A percentile compares a stretch with the other conserved stretches of the same genome.
Conservation (phyloP, 2,113 vertebrate species). For the Oplegnathus fasciatus region DNA sequence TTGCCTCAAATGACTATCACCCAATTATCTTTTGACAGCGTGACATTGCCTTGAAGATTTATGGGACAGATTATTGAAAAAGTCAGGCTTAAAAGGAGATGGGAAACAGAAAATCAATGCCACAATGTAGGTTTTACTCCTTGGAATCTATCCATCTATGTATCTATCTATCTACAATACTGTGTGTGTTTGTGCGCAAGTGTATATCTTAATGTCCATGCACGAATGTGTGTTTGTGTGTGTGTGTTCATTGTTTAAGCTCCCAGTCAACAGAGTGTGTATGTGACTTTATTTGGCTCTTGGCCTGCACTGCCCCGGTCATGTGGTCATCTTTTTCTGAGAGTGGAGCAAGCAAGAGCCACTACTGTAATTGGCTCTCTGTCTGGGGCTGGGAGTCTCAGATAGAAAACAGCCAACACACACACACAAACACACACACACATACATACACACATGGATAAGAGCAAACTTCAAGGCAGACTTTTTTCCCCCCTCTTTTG, state of each 20-base stretch:
- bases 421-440: conserved; percentile 14
- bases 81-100: conserved; percentile 34
- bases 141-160: conserved; percentile 2
- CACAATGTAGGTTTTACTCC: conserved; percentile 14
- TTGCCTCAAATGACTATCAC: conserved; percentile 33
- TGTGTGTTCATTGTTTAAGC: not conserved
- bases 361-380: conserved; percentile 41
- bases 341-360: not conserved
- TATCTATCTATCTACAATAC: not conserved
- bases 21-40: conserved; percentile 53
- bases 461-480: conserved; percentile 39
- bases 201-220: not conserved
- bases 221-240: not conserved
- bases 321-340: conserved; percentile 27
- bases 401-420: conserved; percentile 31
- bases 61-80: conserved; percentile 53
- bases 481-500: not conserved
- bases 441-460: not conserved
- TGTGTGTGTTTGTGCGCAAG: not conserved
- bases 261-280: not conserved
- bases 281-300: not conserved
- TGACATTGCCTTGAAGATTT: conserved; percentile 59
- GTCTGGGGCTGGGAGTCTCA: not conserved
- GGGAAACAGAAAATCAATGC: conserved; percentile 62
- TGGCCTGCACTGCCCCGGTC: not conserved